Conservation (phyloP, 2,113 vertebrate genomes). For the Archocentrus centrarchus region DNA sequence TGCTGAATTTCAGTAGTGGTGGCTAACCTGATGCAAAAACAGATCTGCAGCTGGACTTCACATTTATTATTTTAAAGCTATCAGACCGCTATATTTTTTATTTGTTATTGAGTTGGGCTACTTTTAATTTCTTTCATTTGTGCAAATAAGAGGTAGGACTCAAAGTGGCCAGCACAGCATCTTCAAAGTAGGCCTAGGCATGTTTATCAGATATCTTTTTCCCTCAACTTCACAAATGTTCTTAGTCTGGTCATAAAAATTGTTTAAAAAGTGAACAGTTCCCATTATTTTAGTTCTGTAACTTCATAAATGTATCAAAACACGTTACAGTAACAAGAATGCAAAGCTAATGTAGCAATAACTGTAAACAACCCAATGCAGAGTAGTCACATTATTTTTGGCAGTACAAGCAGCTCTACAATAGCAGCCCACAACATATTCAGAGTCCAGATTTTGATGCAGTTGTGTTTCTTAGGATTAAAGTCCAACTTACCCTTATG, state of each 20-base stretch:
- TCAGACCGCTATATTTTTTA: background rate
- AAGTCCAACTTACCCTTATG: background rate
- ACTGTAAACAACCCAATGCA: background rate
- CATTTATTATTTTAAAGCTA: background rate
- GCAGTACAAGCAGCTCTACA: background rate
- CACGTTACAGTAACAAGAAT: background rate
- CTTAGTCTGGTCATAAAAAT: background rate
- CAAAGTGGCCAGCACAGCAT: background rate
- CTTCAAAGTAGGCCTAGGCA: background rate
- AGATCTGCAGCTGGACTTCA: background rate
- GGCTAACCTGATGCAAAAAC: constrained; percentile 2
- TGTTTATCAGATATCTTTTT: background rate
- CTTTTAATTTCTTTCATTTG: background rate
- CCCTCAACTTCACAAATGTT: background rate
- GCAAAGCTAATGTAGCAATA: background rate
- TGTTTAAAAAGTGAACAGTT: background rate
- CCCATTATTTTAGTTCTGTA: background rate
- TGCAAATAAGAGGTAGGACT: background rate
- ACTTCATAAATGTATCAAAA: background rate
- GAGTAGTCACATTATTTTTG: background rate
- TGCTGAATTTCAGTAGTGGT: background rate
- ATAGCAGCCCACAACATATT: background rate
- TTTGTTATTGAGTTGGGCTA: background rate
- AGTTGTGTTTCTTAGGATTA: background rate
- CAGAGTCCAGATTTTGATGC: background rate